Percentiles rank a stretch among this genome's conserved stretches.
Evolutionary conservation across 2,113 vertebrate genomes (phyloP).

Genomic region (Panthera leo): DNA sequence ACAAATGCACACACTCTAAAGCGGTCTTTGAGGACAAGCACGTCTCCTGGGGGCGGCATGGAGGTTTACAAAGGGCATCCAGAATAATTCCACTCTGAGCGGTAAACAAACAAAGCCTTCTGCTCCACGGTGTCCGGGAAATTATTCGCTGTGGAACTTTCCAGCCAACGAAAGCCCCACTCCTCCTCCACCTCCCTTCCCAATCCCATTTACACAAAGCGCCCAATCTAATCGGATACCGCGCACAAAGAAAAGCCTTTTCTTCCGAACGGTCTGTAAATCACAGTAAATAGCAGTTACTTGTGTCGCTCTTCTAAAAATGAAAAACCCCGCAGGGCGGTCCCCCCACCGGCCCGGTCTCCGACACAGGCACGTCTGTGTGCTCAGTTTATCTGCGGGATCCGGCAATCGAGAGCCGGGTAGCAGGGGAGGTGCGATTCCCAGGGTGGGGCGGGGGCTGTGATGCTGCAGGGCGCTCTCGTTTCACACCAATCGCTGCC

Average conservation of each 20-base stretch:
- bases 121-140: background rate
- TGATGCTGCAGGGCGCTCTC: background rate
- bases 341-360: fast-evolving
- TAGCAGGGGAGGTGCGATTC: fast-evolving
- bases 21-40: background rate
- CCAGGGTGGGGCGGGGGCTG: fast-evolving
- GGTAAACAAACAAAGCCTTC: background rate
- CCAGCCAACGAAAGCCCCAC: background rate
- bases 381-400: background rate
- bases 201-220: background rate
- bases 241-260: background rate
- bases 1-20: fast-evolving
- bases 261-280: background rate
- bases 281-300: background rate
- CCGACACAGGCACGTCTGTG: fast-evolving
- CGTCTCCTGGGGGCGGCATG: fast-evolving
- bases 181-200: background rate
- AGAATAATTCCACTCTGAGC: background rate
- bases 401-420: background rate
- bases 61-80: background rate
- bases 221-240: background rate
- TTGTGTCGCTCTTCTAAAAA: background rate
- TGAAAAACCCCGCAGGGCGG: background rate
- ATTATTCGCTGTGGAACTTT: background rate
- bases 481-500: background rate